Percentiles rank a stretch among this genome's conserved stretches.
phyloP scores from a whole-genome alignment of 2,797 vertebrate genomes.

The Sternarchorhynchus goeldii region DNA sequence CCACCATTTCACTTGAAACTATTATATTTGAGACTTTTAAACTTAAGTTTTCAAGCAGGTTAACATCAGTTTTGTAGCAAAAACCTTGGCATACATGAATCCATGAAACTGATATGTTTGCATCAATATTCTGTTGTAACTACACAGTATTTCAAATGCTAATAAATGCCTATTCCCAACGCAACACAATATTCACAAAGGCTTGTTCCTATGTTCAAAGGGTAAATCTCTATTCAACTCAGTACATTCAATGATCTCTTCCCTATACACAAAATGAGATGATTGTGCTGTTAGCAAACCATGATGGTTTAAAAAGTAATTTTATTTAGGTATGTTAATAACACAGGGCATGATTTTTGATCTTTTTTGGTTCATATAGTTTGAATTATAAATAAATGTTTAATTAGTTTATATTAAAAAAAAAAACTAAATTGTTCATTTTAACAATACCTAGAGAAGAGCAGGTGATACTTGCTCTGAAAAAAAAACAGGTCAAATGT shows the following conservation, averaged over 20 bases:
- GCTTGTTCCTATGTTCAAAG: background rate
- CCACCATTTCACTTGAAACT: background rate
- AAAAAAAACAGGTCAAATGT: conserved; percentile 11
- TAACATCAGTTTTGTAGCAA: conserved; percentile 15
- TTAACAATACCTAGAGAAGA: conserved; percentile 30
- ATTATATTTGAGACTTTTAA: background rate
- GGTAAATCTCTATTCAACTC: too few species aligned
- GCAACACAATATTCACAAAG: background rate
- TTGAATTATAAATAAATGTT: conserved; percentile 29
- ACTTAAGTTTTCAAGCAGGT: background rate
- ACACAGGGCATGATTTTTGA: background rate
- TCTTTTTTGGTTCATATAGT: background rate
- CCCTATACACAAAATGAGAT: too few species aligned
- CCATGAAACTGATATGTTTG: conserved; percentile 23
- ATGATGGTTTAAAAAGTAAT: conserved; percentile 25
- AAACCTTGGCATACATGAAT: background rate
- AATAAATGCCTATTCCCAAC: background rate
- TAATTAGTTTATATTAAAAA: conserved; percentile 12
- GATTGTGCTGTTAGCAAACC: background rate
- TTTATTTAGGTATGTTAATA: conserved; percentile 14
- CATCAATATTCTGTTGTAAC: background rate
- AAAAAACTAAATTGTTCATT: background rate
- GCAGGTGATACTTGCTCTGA: conserved; percentile 6
- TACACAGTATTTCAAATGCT: conserved; percentile 14
- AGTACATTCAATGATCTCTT: too few species aligned